Evolutionary conservation across 2,797 vertebrate species (phyloP).

Genomic region (Capromys pilorides): DNA sequence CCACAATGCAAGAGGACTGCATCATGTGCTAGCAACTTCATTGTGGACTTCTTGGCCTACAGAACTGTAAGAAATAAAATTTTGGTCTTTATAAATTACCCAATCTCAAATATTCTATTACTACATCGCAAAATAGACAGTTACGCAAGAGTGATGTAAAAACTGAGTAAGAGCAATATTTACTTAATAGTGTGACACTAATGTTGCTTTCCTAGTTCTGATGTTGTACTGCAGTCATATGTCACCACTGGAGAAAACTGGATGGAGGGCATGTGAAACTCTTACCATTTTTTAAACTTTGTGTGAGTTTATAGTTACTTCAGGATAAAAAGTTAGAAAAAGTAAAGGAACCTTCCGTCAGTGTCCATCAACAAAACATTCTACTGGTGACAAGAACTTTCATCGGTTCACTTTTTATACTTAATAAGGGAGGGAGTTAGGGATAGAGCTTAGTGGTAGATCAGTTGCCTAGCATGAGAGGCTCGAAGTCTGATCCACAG

Average conservation of each 20-base stretch:
- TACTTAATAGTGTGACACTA: background rate
- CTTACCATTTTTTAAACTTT: conserved; percentile 36
- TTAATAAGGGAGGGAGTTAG: background rate
- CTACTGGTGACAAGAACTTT: conserved; percentile 50
- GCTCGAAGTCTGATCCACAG: background rate
- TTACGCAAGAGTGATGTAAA: background rate
- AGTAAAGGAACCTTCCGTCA: background rate
- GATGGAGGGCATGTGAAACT: background rate
- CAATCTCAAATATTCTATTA: background rate
- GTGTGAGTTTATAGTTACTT: conserved; percentile 43
- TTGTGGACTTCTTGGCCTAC: background rate
- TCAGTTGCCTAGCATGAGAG: background rate
- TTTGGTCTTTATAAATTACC: background rate
- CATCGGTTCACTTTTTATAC: conserved; percentile 31
- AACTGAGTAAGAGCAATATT: background rate
- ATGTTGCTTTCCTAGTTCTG: background rate
- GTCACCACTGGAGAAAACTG: background rate
- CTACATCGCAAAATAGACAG: background rate
- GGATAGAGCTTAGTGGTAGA: background rate
- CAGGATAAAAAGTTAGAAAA: conserved; percentile 43
- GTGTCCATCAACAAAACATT: conserved; percentile 13
- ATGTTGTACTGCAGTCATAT: background rate
- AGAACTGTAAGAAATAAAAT: background rate
- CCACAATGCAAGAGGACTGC: background rate
- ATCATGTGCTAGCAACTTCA: background rate